Percentiles rank a stretch among this genome's conserved stretches.
These are phyloP conservation scores for Procavia capensis DNA, from an alignment of 2,113 vertebrate species.

Conservation along the genomic window DNA sequence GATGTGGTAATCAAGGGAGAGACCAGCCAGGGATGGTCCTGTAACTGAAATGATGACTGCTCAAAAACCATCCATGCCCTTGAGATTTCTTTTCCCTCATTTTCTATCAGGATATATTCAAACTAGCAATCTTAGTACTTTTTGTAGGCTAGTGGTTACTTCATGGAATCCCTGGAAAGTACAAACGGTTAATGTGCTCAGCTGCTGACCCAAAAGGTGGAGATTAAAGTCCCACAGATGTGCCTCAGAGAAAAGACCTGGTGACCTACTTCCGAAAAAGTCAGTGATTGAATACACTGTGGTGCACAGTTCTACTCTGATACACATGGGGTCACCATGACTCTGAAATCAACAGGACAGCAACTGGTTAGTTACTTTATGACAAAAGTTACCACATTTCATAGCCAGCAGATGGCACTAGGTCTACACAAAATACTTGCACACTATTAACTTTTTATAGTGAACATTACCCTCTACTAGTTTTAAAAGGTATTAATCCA, in stretches of 20 bases:
- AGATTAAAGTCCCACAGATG: background rate
- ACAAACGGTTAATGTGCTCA: background rate
- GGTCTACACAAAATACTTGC: background rate
- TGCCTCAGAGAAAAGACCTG: background rate
- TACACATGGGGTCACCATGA: background rate
- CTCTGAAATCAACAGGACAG: too few relatives aligned
- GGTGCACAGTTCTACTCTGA: background rate
- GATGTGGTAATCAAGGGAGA: rapidly evolving
- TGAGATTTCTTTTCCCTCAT: background rate
- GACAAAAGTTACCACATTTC: background rate
- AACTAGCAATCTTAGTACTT: background rate
- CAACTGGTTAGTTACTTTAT: background rate
- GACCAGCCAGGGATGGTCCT: too few relatives aligned
- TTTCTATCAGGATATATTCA: background rate
- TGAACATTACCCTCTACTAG: background rate
- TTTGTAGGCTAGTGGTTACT: background rate
- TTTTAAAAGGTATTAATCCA: background rate
- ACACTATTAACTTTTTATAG: rapidly evolving
- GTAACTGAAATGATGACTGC: background rate
- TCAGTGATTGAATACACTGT: background rate
- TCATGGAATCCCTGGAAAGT: background rate
- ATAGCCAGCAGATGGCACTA: constrained; percentile 70
- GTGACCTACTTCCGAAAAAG: background rate
- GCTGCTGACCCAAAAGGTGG: background rate
- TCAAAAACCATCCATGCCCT: background rate